Evolutionary conservation across 2,113 vertebrate genomes (phyloP), one percentile per base, ranked within the genome.

Genomic region (Ellobius talpinus): DNA sequence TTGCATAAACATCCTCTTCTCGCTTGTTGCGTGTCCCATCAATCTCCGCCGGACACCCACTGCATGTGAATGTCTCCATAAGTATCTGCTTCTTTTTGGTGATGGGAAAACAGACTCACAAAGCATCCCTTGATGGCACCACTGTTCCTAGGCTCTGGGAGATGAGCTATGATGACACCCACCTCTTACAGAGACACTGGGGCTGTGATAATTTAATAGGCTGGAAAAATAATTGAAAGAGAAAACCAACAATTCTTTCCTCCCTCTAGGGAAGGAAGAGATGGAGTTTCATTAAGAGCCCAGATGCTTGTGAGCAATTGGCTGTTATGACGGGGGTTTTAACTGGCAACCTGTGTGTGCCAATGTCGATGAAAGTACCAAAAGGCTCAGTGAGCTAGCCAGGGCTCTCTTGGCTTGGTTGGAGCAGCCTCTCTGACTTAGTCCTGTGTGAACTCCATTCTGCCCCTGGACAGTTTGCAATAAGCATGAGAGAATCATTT

Each of bases 221-320:
- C 95, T 97, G 88, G 94, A 98, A 98, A 98, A 98, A 97, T 98
- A 98, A 98, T 96, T 97, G 98, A 98, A 85, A 86, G 72, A 85
- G 93, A 93, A 97, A 90, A 96, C 76, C 73, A 94, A 95, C 78
- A 87, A 94, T 78, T 87, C 91, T 88, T 97, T 47, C 11, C 7
- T 39, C 72, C 21, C 92, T 95, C 87, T 82, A 39, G 96, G 86
- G 96, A 89, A 95, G 81, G 96, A 91, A 36, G 61, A 42, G 24
- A 86, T 39, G 0, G 74, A 50, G 29, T 95, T 97, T 98, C 96
- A 89, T 91, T 96, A 97, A 97, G 95, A 77, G 76, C 31, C 72
- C 0, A 81, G 79, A 63, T 11, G 24, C 73, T 65, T 65, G 91
- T 13, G 58, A 95, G 85, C 45, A 72, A 84, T n/a, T 88, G 87